Conservation (phyloP, 92 coral and sea anemone species). For the Phenganax stokvisi region DNA sequence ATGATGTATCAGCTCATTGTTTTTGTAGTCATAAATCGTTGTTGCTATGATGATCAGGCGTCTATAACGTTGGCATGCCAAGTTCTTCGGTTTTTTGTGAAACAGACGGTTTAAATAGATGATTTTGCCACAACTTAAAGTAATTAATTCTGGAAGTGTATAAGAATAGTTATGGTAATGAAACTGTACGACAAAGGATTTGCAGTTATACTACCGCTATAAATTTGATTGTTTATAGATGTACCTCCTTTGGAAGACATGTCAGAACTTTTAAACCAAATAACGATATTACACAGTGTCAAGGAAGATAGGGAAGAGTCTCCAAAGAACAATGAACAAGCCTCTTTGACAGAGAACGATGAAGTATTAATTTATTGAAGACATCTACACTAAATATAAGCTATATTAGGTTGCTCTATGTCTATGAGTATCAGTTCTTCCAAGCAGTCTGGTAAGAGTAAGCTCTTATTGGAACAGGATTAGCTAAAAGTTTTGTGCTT, state of each 20-base stretch:
- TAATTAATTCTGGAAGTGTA: no score
- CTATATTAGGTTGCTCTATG: not conserved
- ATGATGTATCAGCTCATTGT: no score
- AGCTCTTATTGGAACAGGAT: no score
- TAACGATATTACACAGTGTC: constrained; percentile 32
- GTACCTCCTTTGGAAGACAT: constrained; percentile 72
- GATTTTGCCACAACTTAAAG: no score
- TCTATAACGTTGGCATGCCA: not conserved
- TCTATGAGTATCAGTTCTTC: not conserved
- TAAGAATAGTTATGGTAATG: no score
- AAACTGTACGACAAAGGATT: not conserved
- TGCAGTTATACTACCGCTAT: not conserved
- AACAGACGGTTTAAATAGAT: no score
- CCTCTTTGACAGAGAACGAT: not conserved
- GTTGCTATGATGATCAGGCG: not conserved
- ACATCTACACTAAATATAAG: not conserved
- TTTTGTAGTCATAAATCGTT: not conserved
- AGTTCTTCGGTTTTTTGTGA: not conserved
- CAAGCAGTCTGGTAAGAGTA: no score
- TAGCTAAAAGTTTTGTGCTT: no score
- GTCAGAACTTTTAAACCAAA: constrained; percentile 65
- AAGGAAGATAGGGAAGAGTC: not conserved
- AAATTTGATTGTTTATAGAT: constrained; percentile 37
- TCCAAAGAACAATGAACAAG: not conserved
- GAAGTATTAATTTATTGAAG: not conserved